Percentiles rank a stretch among this genome's conserved stretches.
These are phyloP conservation scores for Cheiracanthium punctorium DNA, from an alignment of 2,888 invertebrate species.

Conservation along the genomic window DNA sequence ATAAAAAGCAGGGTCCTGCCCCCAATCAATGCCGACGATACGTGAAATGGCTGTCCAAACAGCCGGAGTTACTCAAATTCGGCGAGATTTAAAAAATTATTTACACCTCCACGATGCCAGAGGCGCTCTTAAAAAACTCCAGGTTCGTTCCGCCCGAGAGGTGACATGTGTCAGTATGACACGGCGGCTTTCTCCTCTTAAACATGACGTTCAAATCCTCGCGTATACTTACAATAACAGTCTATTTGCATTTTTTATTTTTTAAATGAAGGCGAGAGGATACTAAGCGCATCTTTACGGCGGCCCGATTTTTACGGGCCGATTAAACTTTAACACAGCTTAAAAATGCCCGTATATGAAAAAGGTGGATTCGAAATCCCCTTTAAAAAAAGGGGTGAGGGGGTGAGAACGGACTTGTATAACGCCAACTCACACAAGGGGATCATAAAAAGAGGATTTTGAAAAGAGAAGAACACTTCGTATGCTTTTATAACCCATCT, in stretches of 20 bases:
- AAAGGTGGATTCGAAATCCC: neutral
- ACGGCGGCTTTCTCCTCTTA: neutral
- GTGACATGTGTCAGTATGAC: conserved; percentile 23
- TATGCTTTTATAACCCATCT: no score
- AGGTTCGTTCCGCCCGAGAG: conserved; percentile 3
- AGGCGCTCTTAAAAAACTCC: neutral
- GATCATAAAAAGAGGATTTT: no score
- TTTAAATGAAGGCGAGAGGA: neutral
- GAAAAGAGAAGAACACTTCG: no score
- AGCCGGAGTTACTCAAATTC: conserved; percentile 4
- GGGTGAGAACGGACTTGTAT: neutral
- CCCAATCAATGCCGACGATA: neutral
- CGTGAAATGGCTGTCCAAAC: conserved; percentile 18
- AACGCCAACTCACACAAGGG: no score
- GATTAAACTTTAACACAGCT: neutral
- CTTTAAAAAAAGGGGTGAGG: neutral
- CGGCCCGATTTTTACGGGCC: neutral
- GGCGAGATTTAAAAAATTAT: conserved; percentile 36
- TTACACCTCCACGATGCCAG: conserved; percentile 11
- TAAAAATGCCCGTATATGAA: neutral
- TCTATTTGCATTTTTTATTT: neutral
- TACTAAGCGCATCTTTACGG: neutral
- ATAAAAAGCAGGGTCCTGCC: neutral
- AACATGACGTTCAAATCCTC: no score
- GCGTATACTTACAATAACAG: neutral